Conservation (phyloP, 2,888 invertebrate genomes). For the Shargacucullia verbasci region DNA sequence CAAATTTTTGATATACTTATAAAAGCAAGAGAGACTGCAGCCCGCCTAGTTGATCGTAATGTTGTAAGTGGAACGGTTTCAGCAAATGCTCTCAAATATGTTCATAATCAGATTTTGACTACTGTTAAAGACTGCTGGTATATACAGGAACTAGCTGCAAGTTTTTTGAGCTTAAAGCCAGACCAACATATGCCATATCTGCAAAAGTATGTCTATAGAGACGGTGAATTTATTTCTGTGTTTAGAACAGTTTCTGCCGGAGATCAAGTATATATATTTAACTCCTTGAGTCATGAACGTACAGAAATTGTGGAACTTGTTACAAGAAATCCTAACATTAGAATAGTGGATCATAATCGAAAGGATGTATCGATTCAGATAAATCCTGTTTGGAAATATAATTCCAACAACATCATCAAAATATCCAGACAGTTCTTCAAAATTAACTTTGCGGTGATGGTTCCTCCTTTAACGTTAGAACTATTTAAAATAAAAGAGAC, state of each 20-base stretch:
- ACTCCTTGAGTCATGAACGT: slow-evolving; percentile 94
- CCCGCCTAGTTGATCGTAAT: slow-evolving; percentile 98
- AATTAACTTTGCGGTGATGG: slow-evolving; percentile 92
- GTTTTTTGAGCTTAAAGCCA: slow-evolving; percentile 92
- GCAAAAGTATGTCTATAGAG: slow-evolving; percentile 78
- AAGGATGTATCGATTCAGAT: slow-evolving; percentile 85
- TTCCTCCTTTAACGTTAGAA: slow-evolving; percentile 93
- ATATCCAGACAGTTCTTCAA: slow-evolving; percentile 87
- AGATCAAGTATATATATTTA: slow-evolving; percentile 93
- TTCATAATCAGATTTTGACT: slow-evolving; percentile 90
- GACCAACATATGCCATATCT: slow-evolving; percentile 91
- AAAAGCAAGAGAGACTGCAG: slow-evolving; percentile 93
- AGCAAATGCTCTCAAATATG: slow-evolving; percentile 94
- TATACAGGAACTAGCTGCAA: slow-evolving; percentile 77
- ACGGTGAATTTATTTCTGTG: slow-evolving; percentile 78
- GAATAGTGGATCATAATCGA: slow-evolving; percentile 91
- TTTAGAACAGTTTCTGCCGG: slow-evolving; percentile 87
- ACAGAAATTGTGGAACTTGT: slow-evolving; percentile 93
- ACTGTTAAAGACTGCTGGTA: slow-evolving; percentile 80
- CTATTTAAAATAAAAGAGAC: slow-evolving; percentile 89
- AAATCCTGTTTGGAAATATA: slow-evolving; percentile 80
- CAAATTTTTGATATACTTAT: slow-evolving; percentile 85
- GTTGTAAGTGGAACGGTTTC: slow-evolving; percentile 98
- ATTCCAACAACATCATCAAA: slow-evolving; percentile 67
- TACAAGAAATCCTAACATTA: slow-evolving; percentile 91